A percentile compares a stretch with the other conserved stretches of the same genome.
These are phyloP conservation scores for Fistularia commersonii DNA, from an alignment of 2,797 vertebrate genomes.

Conservation along the genomic window DNA sequence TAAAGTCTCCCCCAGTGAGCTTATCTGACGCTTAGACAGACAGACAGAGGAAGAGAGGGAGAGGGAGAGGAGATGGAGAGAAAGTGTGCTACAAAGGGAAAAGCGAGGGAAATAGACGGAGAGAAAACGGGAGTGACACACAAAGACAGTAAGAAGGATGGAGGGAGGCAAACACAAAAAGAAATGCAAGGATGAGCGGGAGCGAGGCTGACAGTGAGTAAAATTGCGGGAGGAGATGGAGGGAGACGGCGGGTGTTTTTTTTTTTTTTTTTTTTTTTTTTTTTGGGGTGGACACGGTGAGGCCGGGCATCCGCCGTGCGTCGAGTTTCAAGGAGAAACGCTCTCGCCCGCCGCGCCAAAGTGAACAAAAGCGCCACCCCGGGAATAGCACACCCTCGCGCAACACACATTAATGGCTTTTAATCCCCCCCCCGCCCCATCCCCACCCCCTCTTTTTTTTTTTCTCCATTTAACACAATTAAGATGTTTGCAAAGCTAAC, in stretches of 20 bases:
- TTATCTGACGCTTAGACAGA: constrained; percentile 77
- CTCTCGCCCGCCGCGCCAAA: constrained; percentile 69
- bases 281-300: constrained; percentile 71
- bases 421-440: constrained; percentile 59
- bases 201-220: constrained; percentile 42
- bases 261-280: constrained; percentile 48
- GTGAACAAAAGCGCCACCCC: constrained; percentile 74
- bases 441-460: constrained; percentile 37
- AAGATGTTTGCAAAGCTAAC: constrained; percentile 81
- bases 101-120: constrained; percentile 34
- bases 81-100: constrained; percentile 51
- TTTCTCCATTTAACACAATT: constrained; percentile 79
- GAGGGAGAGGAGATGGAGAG: constrained; percentile 39
- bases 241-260: constrained; percentile 1
- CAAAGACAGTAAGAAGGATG: constrained; percentile 52
- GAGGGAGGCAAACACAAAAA: constrained; percentile 46
- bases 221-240: constrained; percentile 35
- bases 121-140: constrained; percentile 43
- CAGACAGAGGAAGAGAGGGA: constrained; percentile 48
- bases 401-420: constrained; percentile 77
- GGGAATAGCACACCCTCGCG: constrained; percentile 68
- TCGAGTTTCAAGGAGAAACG: constrained; percentile 79
- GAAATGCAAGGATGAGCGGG: constrained; percentile 45
- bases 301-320: constrained; percentile 64
- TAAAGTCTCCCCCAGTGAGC: constrained; percentile 79